Percentiles rank a stretch among this genome's conserved stretches.
phyloP scores from a whole-genome alignment of 2,888 invertebrate species.

The Polydrusus pterygomalis region DNA sequence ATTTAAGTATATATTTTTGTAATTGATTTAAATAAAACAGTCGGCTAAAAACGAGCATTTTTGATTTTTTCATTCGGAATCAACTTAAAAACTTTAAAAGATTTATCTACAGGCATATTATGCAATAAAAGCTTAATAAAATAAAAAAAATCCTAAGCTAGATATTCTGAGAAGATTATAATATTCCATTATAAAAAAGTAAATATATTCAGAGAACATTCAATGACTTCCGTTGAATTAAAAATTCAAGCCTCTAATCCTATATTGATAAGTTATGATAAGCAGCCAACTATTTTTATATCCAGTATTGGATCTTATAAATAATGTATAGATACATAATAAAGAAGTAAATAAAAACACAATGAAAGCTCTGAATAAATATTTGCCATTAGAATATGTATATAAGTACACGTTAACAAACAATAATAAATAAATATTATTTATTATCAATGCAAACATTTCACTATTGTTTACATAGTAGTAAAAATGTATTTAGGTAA shows the following conservation, averaged over 20 bases:
- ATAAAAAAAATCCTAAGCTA: not conserved
- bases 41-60: no score
- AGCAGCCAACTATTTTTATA: constrained; percentile 3
- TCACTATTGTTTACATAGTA: constrained; percentile 35
- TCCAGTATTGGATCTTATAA: constrained; percentile 17
- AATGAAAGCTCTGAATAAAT: constrained; percentile 25
- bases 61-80: no score
- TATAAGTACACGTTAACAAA: constrained; percentile 16
- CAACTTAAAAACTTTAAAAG: no score
- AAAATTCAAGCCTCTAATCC: not conserved
- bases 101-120: no score
- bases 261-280: constrained; percentile 1
- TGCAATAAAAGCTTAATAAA: not conserved
- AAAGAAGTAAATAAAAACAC: constrained; percentile 24
- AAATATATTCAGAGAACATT: constrained; percentile 10
- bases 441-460: constrained; percentile 28
- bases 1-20: no score
- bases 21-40: no score
- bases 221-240: constrained; percentile 14
- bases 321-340: constrained; percentile 12
- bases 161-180: not conserved
- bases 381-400: constrained; percentile 23
- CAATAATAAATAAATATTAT: not conserved
- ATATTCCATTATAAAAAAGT: not conserved
- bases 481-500: constrained; percentile 27